A percentile compares a stretch with the other conserved stretches of the same genome.
Conservation (phyloP, 2,888 invertebrate species). For the Erebia aethiops region DNA sequence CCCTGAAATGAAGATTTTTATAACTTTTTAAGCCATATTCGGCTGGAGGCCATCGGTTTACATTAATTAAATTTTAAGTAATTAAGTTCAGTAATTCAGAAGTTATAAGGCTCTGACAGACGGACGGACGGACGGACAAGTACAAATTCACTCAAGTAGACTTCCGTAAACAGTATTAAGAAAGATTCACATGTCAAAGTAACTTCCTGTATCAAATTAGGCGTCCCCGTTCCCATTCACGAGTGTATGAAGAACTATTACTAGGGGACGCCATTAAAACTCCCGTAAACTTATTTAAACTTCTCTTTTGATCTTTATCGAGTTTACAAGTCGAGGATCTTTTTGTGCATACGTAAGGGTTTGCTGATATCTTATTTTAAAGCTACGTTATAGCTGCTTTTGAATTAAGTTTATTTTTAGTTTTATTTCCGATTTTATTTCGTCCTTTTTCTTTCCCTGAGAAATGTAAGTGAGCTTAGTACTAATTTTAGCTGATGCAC, state of each 20-base stretch:
- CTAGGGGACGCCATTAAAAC: constrained; percentile 14
- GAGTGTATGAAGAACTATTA: constrained; percentile 2
- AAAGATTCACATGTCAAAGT: constrained; percentile 1
- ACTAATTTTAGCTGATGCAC: too few relatives aligned
- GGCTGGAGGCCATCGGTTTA: too few relatives aligned
- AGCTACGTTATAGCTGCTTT: too few relatives aligned
- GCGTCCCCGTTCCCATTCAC: not conserved
- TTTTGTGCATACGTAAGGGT: constrained; percentile 4
- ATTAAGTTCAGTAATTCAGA: too few relatives aligned
- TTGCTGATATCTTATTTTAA: not conserved
- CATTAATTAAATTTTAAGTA: too few relatives aligned
- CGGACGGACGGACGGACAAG: too few relatives aligned
- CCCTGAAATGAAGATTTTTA: too few relatives aligned
- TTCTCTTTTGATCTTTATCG: not conserved
- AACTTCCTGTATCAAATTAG: constrained; percentile 11
- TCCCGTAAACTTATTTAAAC: constrained; percentile 16
- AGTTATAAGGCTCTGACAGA: too few relatives aligned
- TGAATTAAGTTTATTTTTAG: not conserved
- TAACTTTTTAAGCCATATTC: too few relatives aligned
- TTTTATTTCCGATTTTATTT: not conserved
- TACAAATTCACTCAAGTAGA: too few relatives aligned
- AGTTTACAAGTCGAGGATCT: constrained; percentile 1
- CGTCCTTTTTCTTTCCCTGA: not conserved
- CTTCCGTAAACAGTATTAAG: not conserved
- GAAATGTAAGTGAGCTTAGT: too few relatives aligned